phyloP scores from a whole-genome alignment of 2,113 vertebrate species.

The Varanus salvator region DNA sequence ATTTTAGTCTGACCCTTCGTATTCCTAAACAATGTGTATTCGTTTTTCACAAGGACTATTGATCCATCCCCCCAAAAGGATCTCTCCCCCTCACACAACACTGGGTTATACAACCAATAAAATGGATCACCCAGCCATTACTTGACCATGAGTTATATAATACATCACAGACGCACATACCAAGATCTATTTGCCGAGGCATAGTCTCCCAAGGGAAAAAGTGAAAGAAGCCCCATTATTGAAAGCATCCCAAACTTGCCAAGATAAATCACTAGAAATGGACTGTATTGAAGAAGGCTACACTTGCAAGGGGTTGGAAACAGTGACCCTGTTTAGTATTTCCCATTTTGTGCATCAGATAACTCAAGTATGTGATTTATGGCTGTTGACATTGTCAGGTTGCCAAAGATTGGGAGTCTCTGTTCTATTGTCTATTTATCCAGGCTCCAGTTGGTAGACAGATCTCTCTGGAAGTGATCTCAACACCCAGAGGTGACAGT shows the following conservation, averaged over 20 bases:
- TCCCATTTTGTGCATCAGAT: no score
- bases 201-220: rapidly evolving
- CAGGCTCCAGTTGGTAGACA: background rate
- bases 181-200: background rate
- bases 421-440: background rate
- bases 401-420: background rate
- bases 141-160: background rate
- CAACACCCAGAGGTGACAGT: background rate
- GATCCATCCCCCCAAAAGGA: background rate
- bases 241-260: rapidly evolving
- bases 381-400: background rate
- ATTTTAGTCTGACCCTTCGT: background rate
- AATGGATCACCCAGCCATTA: background rate
- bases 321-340: rapidly evolving
- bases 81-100: background rate
- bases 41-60: background rate
- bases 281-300: background rate
- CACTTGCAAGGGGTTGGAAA: background rate
- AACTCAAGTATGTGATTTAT: background rate
- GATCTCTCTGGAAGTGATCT: background rate
- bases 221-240: background rate
- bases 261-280: background rate
- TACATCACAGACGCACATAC: background rate
- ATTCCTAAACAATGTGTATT: background rate
- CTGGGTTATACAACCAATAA: background rate